Conservation (phyloP, 2,888 invertebrate species). For the Cantharis lateralis region DNA sequence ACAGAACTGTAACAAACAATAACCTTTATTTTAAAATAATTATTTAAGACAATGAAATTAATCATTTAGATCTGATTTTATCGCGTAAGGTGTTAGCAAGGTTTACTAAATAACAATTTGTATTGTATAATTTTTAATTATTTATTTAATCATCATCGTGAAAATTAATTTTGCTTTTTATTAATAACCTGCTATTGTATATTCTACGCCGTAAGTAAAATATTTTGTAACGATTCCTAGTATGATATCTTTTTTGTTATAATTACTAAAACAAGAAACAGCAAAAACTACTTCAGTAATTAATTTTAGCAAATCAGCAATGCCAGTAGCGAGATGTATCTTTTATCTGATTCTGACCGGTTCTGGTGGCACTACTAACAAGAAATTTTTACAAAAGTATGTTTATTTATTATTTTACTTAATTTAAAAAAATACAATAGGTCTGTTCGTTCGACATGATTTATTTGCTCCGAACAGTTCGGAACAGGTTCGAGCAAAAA, state of each 20-base stretch:
- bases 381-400: not conserved
- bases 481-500: too few relatives aligned
- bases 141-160: not conserved
- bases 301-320: not conserved
- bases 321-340: not conserved
- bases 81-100: slow-evolving; percentile 1
- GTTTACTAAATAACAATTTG: not conserved
- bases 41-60: not conserved
- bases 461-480: too few relatives aligned
- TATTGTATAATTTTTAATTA: not conserved
- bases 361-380: not conserved
- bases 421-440: too few relatives aligned
- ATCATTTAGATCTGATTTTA: not conserved
- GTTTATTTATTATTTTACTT: not conserved
- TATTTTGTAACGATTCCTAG: not conserved
- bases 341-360: not conserved
- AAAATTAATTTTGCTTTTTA: not conserved
- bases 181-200: not conserved
- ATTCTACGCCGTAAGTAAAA: not conserved
- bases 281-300: not conserved
- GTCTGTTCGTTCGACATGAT: too few relatives aligned
- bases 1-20: not conserved
- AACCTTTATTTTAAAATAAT: not conserved
- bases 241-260: not conserved
- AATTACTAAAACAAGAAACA: not conserved